Evolutionary conservation across 1,140 invertebrate species (phyloP).

Genomic region (Drosophila paulistorum): DNA sequence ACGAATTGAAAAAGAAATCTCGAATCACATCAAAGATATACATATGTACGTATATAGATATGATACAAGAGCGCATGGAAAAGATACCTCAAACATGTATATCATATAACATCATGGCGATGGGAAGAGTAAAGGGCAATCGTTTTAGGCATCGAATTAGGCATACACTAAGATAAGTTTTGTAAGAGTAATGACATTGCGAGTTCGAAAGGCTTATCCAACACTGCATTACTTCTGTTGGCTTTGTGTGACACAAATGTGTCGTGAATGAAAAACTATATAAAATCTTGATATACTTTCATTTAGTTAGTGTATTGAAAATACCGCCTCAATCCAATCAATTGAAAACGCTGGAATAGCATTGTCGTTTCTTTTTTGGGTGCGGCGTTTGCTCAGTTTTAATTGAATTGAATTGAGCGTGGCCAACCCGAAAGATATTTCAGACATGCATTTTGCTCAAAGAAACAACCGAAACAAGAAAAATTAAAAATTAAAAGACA

Average conservation of each 20-base stretch:
- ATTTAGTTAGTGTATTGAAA: conserved; percentile 28
- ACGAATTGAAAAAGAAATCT: conserved; percentile 18
- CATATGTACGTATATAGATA: neutral
- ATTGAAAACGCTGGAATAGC: conserved; percentile 10
- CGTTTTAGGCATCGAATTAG: too few species aligned
- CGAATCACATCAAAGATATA: conserved; percentile 16
- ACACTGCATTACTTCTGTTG: too few species aligned
- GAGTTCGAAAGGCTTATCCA: too few species aligned
- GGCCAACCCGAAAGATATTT: conserved; percentile 50
- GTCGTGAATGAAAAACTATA: too few species aligned
- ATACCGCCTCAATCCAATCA: conserved; percentile 13
- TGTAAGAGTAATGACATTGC: too few species aligned
- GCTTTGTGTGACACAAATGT: too few species aligned
- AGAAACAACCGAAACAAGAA: conserved; percentile 2
- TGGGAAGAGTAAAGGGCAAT: too few species aligned
- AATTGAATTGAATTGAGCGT: conserved; percentile 67
- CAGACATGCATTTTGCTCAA: conserved; percentile 46
- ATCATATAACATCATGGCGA: neutral
- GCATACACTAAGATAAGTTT: too few species aligned
- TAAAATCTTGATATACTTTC: conserved; percentile 1
- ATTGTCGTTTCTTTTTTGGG: conserved; percentile 30
- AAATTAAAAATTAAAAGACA: conserved; percentile 10
- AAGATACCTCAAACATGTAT: neutral
- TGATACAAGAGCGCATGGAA: conserved; percentile 1
- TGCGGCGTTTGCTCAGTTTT: conserved; percentile 52